Evolutionary conservation across 1,140 invertebrate species (phyloP).

Genomic region (Calliopsis andreniformis): DNA sequence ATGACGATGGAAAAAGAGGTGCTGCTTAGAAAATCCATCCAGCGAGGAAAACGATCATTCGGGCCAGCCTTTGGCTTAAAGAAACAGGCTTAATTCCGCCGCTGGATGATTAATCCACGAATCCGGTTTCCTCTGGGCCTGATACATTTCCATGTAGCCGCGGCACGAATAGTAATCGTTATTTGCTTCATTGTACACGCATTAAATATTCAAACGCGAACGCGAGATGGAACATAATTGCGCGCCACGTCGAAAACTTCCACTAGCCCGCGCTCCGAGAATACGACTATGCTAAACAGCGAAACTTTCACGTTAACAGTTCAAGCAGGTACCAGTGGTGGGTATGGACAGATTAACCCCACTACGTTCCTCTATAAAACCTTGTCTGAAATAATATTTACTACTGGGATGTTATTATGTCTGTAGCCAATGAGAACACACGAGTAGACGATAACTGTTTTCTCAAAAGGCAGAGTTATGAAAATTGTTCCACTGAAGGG

Average conservation of each 20-base stretch:
- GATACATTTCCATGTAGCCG: slow-evolving; percentile 9
- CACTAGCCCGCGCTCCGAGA: not conserved
- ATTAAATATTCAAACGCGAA: slow-evolving; percentile 22
- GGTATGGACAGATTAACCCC: not conserved
- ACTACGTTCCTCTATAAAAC: too few species aligned
- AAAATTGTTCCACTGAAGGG: too few species aligned
- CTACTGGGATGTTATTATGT: too few species aligned
- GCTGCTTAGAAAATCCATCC: slow-evolving; percentile 26
- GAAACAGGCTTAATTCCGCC: slow-evolving; percentile 19
- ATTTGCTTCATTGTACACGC: not conserved
- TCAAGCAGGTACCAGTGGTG: not conserved
- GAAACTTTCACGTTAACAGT: not conserved
- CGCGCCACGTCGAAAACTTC: not conserved
- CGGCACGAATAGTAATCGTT: slow-evolving; percentile 19
- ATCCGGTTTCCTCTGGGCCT: slow-evolving; percentile 28
- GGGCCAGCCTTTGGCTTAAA: not conserved
- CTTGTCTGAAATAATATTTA: too few species aligned
- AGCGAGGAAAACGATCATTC: slow-evolving; percentile 44
- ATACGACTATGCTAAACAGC: not conserved
- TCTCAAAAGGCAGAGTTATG: too few species aligned
- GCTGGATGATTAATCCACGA: slow-evolving; percentile 30
- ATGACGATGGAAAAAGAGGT: slow-evolving; percentile 29
- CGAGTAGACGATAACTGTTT: too few species aligned
- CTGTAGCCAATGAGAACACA: too few species aligned
- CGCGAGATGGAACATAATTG: slow-evolving; percentile 15